phyloP scores from a whole-genome alignment of 1,140 invertebrate species.

The Sesamia nonagrioides region DNA sequence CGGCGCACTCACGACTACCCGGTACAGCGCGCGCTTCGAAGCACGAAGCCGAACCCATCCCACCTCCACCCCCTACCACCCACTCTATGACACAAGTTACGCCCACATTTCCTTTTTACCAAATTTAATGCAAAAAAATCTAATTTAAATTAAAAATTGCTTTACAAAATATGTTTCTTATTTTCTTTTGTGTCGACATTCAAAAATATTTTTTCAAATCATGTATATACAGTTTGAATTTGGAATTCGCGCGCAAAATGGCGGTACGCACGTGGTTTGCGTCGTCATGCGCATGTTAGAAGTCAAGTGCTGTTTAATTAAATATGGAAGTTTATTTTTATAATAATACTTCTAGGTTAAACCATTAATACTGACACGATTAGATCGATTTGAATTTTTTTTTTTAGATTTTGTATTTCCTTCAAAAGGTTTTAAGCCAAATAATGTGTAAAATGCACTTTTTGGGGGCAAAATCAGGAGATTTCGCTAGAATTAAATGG shows the following conservation, averaged over 20 bases:
- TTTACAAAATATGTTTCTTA: background rate
- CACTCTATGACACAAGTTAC: slow-evolving; percentile 53
- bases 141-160: background rate
- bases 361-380: background rate
- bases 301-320: background rate
- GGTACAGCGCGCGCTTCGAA: slow-evolving; percentile 58
- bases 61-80: slow-evolving; percentile 56
- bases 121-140: background rate
- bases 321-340: slow-evolving; percentile 29
- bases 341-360: background rate
- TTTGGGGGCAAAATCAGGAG: too few species aligned
- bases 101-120: slow-evolving; percentile 53
- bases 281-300: slow-evolving; percentile 44
- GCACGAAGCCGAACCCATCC: slow-evolving; percentile 68
- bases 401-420: background rate
- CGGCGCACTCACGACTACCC: slow-evolving; percentile 68
- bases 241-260: slow-evolving; percentile 24
- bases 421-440: background rate
- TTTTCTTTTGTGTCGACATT: background rate
- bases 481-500: too few species aligned
- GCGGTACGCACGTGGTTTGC: slow-evolving; percentile 35
- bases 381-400: background rate
- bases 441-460: too few species aligned
- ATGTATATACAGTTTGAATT: slow-evolving; percentile 23
- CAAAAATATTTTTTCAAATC: background rate